Base-by-base conservation (phyloP, 1,140 invertebrate species). In the Drosophila setifemur region DNA sequence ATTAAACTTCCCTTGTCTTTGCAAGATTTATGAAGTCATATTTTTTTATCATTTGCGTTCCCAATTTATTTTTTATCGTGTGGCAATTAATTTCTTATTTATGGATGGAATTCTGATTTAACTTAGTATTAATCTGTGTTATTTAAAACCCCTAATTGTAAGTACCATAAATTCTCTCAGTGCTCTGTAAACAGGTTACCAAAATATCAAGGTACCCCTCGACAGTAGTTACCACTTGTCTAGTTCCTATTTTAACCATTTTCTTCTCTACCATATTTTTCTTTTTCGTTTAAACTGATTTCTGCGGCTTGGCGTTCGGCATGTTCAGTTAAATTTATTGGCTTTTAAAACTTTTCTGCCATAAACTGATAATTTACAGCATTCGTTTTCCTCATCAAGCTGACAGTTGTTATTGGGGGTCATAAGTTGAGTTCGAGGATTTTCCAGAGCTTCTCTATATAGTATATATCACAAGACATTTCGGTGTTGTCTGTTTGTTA, bases 341-440 rank as follows among this genome's bases (percentile, higher is more conserved):
- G 60, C 74, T 63, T 86, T 85, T 71, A 63, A 85, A 85, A 85
- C 58, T 85, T 85, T 86, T 75, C 71, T 75, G 81, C 72, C 79
- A 79, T 85, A 75, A 85, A 85, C 67, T 79, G 42, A 79, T 85
- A 85, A 85, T 85, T 85, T 85, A 85, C 79, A 86, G 81, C 74
- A 85, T 85, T 85, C 79, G 75, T 58, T 86, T 78, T 54, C 42
- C 40, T 60, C 73, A 72, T 85, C 81, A 72, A 48, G 47, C 60
- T 58, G 79, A 72, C 79, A 79, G 74, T 75, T 63, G 43, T 26
- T 16, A 42, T 64, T 49, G 53, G 49, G 28, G 25, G 57, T 42
- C 28, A 3, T 4, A 23, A 26, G 49, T 45, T 55, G n/a, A 28
- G 44, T 43, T 64, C 42, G 70, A 48, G 43, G 21, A 16, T 53